Conservation (phyloP, 1,140 invertebrate species). For the Caenorhabditis latens region DNA sequence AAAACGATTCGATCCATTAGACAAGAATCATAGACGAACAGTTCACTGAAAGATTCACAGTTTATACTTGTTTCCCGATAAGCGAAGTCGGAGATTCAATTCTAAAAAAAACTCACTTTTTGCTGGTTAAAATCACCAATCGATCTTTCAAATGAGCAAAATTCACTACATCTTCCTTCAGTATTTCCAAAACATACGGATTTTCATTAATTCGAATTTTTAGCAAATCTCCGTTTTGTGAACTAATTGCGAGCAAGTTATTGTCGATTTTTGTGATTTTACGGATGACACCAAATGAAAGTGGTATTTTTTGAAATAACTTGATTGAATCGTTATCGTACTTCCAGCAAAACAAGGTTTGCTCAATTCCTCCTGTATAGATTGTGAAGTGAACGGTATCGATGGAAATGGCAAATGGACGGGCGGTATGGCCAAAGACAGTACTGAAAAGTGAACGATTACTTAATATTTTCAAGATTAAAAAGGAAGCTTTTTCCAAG, state of each 20-base stretch:
- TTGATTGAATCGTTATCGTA: not conserved
- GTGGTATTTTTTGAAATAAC: not conserved
- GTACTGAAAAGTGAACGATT: not conserved
- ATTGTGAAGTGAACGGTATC: not conserved
- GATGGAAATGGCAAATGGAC: conserved; percentile 26
- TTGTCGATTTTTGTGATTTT: conserved; percentile 1
- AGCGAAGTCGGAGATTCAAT: not conserved
- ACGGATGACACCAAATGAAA: not conserved
- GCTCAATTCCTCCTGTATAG: conserved; percentile 44
- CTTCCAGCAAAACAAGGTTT: conserved; percentile 23
- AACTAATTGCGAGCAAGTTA: not conserved
- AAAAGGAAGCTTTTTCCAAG: no score
- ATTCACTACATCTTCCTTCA: not conserved
- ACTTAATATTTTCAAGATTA: not conserved
- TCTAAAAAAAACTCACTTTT: not conserved
- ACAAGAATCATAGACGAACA: not conserved
- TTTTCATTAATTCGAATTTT: not conserved
- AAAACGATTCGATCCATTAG: not conserved
- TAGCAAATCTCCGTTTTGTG: conserved; percentile 13
- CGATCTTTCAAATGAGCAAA: not conserved
- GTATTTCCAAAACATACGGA: not conserved
- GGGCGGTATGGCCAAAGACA: conserved; percentile 32
- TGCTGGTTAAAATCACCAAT: not conserved
- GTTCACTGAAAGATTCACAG: not conserved
- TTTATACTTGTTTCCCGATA: no score